Percentiles rank a stretch among this genome's conserved stretches.
These are phyloP conservation scores for Cremastobaeus sp. DNA, from an alignment of 2,888 invertebrate genomes.

Conservation along the genomic window DNA sequence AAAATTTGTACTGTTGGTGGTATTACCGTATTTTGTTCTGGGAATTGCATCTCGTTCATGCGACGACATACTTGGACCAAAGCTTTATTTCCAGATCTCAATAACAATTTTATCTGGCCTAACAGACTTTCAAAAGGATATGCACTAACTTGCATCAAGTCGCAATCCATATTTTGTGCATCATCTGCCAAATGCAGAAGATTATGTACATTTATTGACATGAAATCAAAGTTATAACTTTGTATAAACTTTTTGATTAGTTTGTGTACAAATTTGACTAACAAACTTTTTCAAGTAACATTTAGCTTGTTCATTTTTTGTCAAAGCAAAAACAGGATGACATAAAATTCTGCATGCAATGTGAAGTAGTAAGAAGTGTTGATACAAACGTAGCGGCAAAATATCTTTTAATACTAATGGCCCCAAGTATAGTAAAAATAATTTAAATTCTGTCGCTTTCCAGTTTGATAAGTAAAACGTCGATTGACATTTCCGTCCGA, in stretches of 20 bases:
- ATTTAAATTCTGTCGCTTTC: slow-evolving; percentile 64
- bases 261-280: slow-evolving; percentile 37
- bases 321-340: not conserved
- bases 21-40: too few relatives aligned
- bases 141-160: slow-evolving; percentile 35
- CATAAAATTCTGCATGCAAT: slow-evolving; percentile 58
- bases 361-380: slow-evolving; percentile 63
- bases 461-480: slow-evolving; percentile 48
- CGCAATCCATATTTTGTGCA: slow-evolving; percentile 33
- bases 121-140: slow-evolving; percentile 45
- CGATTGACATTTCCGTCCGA: slow-evolving; percentile 60
- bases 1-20: too few relatives aligned
- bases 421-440: slow-evolving; percentile 64
- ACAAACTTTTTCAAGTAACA: slow-evolving; percentile 65
- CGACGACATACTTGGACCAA: not conserved
- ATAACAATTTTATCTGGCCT: not conserved
- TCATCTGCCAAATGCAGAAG: slow-evolving; percentile 59
- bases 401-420: slow-evolving; percentile 60
- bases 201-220: slow-evolving; percentile 69
- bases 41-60: too few relatives aligned
- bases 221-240: slow-evolving; percentile 62
- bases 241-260: too few relatives aligned
- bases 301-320: slow-evolving; percentile 52
- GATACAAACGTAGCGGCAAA: slow-evolving; percentile 47
- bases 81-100: not conserved